These are phyloP conservation scores for Siniperca obscura DNA, from an alignment of 2,797 vertebrate genomes.

Conservation along the genomic window DNA sequence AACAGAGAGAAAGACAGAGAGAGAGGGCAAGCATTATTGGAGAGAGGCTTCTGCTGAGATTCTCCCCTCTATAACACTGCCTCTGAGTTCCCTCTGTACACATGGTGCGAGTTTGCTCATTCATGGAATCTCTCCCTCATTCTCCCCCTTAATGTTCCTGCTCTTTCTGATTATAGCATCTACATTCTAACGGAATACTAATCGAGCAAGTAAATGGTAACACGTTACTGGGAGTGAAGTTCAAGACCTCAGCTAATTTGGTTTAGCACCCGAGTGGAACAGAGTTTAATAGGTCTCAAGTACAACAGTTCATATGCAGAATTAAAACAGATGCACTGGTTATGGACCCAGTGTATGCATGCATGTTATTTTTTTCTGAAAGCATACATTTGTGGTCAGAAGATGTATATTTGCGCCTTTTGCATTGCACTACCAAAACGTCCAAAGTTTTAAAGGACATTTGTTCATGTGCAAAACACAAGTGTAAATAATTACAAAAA, in stretches of 20 bases:
- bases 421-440: background rate
- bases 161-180: slow-evolving; percentile 62
- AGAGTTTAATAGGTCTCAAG: slow-evolving; percentile 69
- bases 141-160: slow-evolving; percentile 35
- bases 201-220: slow-evolving; percentile 80
- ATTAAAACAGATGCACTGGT: slow-evolving; percentile 47
- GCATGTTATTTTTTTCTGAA: slow-evolving; percentile 11
- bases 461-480: background rate
- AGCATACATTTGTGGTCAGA: background rate
- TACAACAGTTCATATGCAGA: slow-evolving; percentile 57
- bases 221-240: slow-evolving; percentile 69
- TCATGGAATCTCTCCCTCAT: slow-evolving; percentile 34
- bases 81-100: slow-evolving; percentile 42
- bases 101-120: slow-evolving; percentile 23
- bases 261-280: slow-evolving; percentile 78
- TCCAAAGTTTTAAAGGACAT: background rate
- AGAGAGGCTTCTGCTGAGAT: slow-evolving; percentile 50
- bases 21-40: slow-evolving; percentile 41
- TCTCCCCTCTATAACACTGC: slow-evolving; percentile 28
- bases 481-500: background rate
- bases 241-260: slow-evolving; percentile 78
- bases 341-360: slow-evolving; percentile 21
- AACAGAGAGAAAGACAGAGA: slow-evolving; percentile 37
- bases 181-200: slow-evolving; percentile 72
- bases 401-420: background rate